Evolutionary conservation across 2,113 vertebrate species (phyloP).

Genomic region (Chionodraco myersi): DNA sequence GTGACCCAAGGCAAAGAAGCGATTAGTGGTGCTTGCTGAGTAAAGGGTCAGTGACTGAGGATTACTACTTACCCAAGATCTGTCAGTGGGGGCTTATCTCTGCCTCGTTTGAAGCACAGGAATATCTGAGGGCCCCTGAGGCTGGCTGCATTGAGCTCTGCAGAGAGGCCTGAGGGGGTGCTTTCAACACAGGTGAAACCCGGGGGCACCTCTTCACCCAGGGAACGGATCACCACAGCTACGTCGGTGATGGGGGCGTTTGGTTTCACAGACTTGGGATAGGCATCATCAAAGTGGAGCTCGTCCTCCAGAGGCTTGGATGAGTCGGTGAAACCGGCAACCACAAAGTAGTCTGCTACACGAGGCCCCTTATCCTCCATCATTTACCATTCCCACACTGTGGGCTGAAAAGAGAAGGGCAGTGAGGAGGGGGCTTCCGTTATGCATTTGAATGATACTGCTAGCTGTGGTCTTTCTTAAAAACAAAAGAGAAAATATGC

Average conservation of each 20-base stretch:
- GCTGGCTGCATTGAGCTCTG: conserved; percentile 96
- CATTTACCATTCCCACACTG: conserved; percentile 91
- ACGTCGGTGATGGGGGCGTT: conserved; percentile 98
- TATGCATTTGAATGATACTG: conserved; percentile 40
- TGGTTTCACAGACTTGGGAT: conserved; percentile 89
- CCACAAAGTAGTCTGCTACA: conserved; percentile 99
- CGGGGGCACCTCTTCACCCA: conserved; percentile 94
- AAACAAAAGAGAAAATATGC: neutral
- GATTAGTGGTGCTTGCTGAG: conserved; percentile 69
- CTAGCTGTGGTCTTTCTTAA: conserved; percentile 13
- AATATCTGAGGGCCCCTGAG: conserved; percentile 95
- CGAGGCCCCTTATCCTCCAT: conserved; percentile 98
- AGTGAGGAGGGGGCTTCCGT: neutral
- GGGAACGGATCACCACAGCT: conserved; percentile 93
- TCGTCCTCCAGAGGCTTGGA: conserved; percentile 97
- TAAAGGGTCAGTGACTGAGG: conserved; percentile 64
- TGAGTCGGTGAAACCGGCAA: conserved; percentile 93
- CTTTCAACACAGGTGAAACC: conserved; percentile 92
- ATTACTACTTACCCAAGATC: conserved; percentile 94
- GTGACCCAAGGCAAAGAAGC: conserved; percentile 39
- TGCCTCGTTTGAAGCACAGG: conserved; percentile 94
- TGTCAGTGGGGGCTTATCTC: conserved; percentile 97
- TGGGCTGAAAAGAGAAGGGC: conserved; percentile 63
- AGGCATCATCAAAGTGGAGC: conserved; percentile 92
- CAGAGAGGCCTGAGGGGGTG: conserved; percentile 93